These are phyloP conservation scores for Belgica antarctica DNA, from an alignment of 2,888 invertebrate species.

Conservation along the genomic window DNA sequence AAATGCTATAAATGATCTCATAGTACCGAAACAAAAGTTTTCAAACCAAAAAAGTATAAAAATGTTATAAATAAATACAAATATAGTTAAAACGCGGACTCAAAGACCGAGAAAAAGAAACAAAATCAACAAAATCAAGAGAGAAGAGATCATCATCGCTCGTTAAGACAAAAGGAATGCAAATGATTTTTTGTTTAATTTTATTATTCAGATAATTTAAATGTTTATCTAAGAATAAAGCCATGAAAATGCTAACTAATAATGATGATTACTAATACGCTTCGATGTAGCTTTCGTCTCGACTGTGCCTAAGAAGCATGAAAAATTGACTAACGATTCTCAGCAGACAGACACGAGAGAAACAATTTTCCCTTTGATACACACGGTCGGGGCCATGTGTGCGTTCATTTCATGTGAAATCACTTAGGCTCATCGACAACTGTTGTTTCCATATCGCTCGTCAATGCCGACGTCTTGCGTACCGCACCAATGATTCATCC, in stretches of 20 bases:
- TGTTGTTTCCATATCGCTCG: not conserved
- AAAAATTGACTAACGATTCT: conserved; percentile 27
- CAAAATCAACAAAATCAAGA: not conserved
- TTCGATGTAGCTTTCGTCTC: conserved; percentile 18
- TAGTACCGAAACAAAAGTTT: conserved; percentile 16
- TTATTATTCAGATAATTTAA: conserved; percentile 37
- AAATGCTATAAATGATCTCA: conserved; percentile 38
- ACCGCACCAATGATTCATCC: conserved; percentile 26
- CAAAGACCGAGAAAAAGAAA: not conserved
- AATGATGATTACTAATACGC: conserved; percentile 37
- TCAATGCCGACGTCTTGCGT: too few species aligned
- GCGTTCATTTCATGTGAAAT: not conserved
- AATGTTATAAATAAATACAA: conserved; percentile 38
- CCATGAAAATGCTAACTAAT: conserved; percentile 36
- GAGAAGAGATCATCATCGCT: conserved; percentile 36
- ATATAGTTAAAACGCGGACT: conserved; percentile 25
- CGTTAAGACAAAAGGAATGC: conserved; percentile 38
- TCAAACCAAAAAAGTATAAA: conserved; percentile 18
- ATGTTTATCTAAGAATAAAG: conserved; percentile 37
- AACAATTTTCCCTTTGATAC: not conserved
- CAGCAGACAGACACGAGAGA: too few species aligned
- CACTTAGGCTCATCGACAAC: not conserved
- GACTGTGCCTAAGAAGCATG: conserved; percentile 36
- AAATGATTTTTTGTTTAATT: conserved; percentile 39
- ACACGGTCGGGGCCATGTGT: not conserved